Evolutionary conservation across 1,140 invertebrate species (phyloP).

Genomic region (Drosophila pachea): DNA sequence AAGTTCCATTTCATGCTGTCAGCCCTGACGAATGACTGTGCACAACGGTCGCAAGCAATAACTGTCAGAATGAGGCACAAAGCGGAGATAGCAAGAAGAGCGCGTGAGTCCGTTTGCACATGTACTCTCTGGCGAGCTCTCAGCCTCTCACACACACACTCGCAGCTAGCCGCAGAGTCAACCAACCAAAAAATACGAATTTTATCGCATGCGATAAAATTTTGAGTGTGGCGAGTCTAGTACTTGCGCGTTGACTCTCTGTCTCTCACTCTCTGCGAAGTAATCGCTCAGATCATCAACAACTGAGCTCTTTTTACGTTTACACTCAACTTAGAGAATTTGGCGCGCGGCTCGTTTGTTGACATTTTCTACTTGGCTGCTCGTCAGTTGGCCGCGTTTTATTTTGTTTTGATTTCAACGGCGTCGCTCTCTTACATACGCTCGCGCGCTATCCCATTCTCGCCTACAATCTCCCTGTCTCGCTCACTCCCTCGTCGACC

Average conservation of each 20-base stretch:
- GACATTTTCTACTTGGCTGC: slow-evolving; percentile 65
- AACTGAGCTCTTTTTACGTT: slow-evolving; percentile 10
- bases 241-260: neutral
- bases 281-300: slow-evolving; percentile 14
- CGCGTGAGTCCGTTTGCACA: slow-evolving; percentile 6
- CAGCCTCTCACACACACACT: slow-evolving; percentile 16
- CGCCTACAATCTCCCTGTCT: neutral
- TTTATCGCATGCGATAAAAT: slow-evolving; percentile 58
- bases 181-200: neutral
- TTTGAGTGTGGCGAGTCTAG: slow-evolving; percentile 25
- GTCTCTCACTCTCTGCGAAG: slow-evolving; percentile 10
- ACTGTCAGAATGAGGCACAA: slow-evolving; percentile 62
- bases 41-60: slow-evolving; percentile 47
- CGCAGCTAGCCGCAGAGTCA: slow-evolving; percentile 15
- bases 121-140: neutral
- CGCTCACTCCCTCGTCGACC: slow-evolving; percentile 3
- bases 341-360: slow-evolving; percentile 75
- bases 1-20: slow-evolving; percentile 28
- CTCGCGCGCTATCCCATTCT: neutral
- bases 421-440: neutral
- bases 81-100: slow-evolving; percentile 32
- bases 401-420: slow-evolving; percentile 63
- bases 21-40: slow-evolving; percentile 58
- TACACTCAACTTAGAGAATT: slow-evolving; percentile 55
- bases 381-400: slow-evolving; percentile 38